Conservation (phyloP, 1,140 invertebrate genomes). For the Zaprionus africanus region DNA sequence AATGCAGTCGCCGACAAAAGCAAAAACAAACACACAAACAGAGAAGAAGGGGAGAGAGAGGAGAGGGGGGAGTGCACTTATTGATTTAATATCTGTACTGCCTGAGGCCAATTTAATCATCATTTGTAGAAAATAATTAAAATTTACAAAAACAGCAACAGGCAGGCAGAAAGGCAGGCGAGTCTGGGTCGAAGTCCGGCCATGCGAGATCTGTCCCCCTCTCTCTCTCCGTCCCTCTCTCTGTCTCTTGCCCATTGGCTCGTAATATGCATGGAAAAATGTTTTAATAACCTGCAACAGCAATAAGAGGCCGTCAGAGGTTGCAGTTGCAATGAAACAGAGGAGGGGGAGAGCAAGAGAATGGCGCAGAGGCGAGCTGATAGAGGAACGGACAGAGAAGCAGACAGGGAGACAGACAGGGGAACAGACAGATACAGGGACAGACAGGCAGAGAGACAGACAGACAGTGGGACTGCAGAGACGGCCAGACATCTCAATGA, state of each 20-base stretch:
- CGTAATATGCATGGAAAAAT: slow-evolving; percentile 44
- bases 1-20: slow-evolving; percentile 45
- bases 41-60: neutral
- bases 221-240: neutral
- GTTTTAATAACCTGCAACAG: slow-evolving; percentile 67
- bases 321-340: slow-evolving; percentile 1
- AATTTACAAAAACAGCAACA: slow-evolving; percentile 66
- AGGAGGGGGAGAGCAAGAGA: neutral
- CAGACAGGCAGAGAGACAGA: slow-evolving; percentile 23
- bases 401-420: neutral
- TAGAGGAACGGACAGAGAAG: neutral
- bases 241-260: neutral
- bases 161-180: neutral
- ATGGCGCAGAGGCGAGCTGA: neutral
- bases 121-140: slow-evolving; percentile 81
- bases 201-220: neutral
- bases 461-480: neutral
- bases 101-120: slow-evolving; percentile 78
- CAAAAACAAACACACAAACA: slow-evolving; percentile 13
- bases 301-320: slow-evolving; percentile 22
- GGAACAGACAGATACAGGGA: neutral
- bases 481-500: slow-evolving; percentile 53
- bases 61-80: slow-evolving; percentile 47
- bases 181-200: neutral
- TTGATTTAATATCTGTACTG: slow-evolving; percentile 77